A percentile compares a stretch with the other conserved stretches of the same genome.
These are phyloP conservation scores for Alviniconcha strummeri DNA, from an alignment of 2,888 invertebrate genomes.

Conservation along the genomic window DNA sequence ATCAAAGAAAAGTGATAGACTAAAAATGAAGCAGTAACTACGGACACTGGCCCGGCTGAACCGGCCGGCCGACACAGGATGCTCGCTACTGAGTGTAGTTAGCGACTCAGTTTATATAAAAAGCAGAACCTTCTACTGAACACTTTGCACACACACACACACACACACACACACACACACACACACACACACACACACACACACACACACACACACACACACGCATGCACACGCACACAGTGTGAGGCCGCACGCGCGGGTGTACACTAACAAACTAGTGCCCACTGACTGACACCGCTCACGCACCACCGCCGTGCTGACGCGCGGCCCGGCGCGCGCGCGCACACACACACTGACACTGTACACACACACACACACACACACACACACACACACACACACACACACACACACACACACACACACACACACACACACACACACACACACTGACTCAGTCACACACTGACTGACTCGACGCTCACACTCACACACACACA, in stretches of 20 bases:
- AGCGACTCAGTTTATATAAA: no score
- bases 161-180: neutral
- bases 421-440: neutral
- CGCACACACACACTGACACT: neutral
- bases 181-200: neutral
- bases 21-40: no score
- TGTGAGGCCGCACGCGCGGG: neutral
- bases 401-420: neutral
- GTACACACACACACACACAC: neutral
- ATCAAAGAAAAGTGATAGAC: no score
- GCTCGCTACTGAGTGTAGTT: no score
- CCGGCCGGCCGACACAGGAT: no score
- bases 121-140: neutral
- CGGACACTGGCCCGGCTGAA: no score
- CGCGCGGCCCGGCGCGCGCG: no score
- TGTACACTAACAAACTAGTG: neutral
- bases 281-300: no score
- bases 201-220: neutral
- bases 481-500: no score
- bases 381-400: neutral
- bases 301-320: no score
- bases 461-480: neutral
- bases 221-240: neutral
- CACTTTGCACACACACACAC: neutral
- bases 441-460: neutral